phyloP scores from a whole-genome alignment of 1,140 invertebrate species.

The Drosophila neocordata region DNA sequence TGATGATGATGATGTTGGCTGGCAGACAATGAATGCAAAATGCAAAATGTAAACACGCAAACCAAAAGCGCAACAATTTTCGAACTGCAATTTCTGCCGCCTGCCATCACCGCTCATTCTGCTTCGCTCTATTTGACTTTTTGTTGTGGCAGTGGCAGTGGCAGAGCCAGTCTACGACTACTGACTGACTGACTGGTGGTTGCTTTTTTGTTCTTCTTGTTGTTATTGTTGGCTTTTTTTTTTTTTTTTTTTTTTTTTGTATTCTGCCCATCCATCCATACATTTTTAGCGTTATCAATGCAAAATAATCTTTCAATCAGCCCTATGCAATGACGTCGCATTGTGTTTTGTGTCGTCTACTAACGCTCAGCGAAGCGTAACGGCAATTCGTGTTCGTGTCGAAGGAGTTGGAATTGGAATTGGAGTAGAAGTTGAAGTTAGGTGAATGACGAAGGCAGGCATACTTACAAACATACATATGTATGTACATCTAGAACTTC shows the following conservation, averaged over 20 bases:
- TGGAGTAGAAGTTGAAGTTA: not conserved
- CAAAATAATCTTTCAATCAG: conserved; percentile 81
- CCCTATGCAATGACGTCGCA: conserved; percentile 55
- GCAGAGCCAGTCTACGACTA: conserved; percentile 2
- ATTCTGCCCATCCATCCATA: conserved; percentile 71
- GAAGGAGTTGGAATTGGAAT: conserved; percentile 32
- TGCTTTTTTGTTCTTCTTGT: no score
- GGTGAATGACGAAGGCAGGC: not conserved
- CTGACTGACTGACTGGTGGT: conserved; percentile 5
- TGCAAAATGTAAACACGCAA: conserved; percentile 74
- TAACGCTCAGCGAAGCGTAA: conserved; percentile 61
- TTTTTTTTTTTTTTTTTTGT: conserved; percentile 24
- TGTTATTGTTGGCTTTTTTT: conserved; percentile 23
- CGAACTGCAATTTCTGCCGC: conserved; percentile 70
- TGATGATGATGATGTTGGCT: conserved; percentile 29
- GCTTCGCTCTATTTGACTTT: conserved; percentile 75
- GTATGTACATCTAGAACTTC: not conserved
- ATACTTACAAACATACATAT: no score
- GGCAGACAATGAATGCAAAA: conserved; percentile 65
- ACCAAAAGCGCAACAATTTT: conserved; percentile 78
- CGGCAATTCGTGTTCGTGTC: conserved; percentile 62
- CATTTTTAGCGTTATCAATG: conserved; percentile 81
- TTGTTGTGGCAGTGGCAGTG: conserved; percentile 38
- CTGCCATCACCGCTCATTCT: conserved; percentile 19
- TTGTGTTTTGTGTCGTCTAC: conserved; percentile 33